Percentiles rank a stretch among this genome's conserved stretches.
phyloP scores from a whole-genome alignment of 35 echinoderm and acorn worm genomes.

The Ophiothrix spiculata region DNA sequence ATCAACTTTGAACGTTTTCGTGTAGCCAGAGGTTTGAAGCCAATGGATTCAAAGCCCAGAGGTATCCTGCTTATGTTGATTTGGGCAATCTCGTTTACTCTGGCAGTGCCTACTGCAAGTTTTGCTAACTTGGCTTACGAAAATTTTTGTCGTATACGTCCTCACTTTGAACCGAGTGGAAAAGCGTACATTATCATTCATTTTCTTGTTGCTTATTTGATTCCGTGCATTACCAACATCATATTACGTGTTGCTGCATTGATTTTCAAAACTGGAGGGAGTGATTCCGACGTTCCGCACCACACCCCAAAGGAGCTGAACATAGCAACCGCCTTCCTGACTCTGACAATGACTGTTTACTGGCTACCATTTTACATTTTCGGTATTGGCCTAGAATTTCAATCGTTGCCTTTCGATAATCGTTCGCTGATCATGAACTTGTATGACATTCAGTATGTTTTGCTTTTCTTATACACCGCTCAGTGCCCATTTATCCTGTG shows the following conservation, averaged over 20 bases:
- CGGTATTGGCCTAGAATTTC: neutral
- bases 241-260: neutral
- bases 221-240: neutral
- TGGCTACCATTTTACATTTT: slow-evolving; percentile 1
- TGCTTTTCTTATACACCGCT: neutral
- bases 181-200: neutral
- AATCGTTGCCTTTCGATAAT: neutral
- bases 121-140: neutral
- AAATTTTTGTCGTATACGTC: neutral
- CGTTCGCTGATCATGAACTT: neutral
- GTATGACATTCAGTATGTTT: neutral
- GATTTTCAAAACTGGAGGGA: neutral
- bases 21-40: neutral
- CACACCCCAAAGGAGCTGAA: neutral
- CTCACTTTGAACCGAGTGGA: neutral
- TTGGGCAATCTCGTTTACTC: neutral
- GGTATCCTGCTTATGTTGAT: neutral
- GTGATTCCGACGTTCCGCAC: neutral
- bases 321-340: neutral
- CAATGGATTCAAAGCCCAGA: neutral
- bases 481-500: neutral
- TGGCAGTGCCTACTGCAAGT: neutral
- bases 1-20: neutral
- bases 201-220: neutral
- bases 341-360: neutral